Evolutionary conservation across 2,888 invertebrate genomes (phyloP).

Genomic region (Aphodius granarius): DNA sequence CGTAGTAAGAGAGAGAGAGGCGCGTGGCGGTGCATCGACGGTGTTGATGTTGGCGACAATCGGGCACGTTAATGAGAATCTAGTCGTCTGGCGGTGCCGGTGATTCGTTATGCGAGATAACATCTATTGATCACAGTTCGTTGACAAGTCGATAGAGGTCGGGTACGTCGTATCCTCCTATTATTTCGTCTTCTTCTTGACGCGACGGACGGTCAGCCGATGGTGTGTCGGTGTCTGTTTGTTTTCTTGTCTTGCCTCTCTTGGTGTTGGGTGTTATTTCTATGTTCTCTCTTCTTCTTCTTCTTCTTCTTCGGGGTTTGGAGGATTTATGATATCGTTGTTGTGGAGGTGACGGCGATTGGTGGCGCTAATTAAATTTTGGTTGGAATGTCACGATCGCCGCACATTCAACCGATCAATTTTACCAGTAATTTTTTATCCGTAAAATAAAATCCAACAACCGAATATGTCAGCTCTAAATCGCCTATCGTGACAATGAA

Average conservation of each 20-base stretch:
- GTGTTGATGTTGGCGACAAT: background rate
- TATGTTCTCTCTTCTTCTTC: background rate
- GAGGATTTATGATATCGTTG: background rate
- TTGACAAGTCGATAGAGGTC: conserved; percentile 15
- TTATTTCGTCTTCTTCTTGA: background rate
- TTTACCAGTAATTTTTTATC: background rate
- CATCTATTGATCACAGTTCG: conserved; percentile 14
- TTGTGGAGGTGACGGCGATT: background rate
- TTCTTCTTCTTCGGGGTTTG: no score
- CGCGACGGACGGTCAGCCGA: background rate
- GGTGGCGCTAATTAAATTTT: background rate
- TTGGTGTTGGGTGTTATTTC: background rate
- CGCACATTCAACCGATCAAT: background rate
- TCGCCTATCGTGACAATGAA: conserved; percentile 5
- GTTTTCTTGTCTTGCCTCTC: no score
- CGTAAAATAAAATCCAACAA: no score
- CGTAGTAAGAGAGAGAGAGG: background rate
- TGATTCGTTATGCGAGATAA: conserved; percentile 19
- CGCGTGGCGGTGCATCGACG: background rate
- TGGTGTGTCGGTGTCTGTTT: background rate
- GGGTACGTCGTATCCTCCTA: background rate
- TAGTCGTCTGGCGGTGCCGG: background rate
- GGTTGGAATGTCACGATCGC: background rate
- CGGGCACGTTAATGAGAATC: background rate
- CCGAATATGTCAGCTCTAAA: no score